Conservation (phyloP, 2,113 vertebrate genomes). For the Macrotis lagotis region DNA sequence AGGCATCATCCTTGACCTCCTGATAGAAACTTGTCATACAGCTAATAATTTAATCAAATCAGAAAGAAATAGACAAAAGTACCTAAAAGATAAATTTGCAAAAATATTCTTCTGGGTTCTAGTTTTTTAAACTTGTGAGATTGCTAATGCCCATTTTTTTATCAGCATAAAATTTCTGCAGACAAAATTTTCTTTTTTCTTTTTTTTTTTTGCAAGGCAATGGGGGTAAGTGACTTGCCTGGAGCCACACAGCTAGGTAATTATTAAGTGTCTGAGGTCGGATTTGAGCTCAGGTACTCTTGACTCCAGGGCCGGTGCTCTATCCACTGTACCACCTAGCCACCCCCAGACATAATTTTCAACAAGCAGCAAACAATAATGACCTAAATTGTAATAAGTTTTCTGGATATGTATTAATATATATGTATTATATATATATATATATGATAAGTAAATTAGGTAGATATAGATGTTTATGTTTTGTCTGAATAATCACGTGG, state of each 20-base stretch:
- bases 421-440: too few relatives aligned
- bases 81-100: background rate
- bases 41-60: conserved; percentile 11
- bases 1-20: too few relatives aligned
- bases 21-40: background rate
- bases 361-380: conserved; percentile 56
- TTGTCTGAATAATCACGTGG: conserved; percentile 79
- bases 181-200: conserved; percentile 17
- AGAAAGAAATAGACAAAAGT: conserved; percentile 16
- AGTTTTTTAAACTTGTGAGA: background rate
- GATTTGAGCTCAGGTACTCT: too few relatives aligned
- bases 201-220: too few relatives aligned
- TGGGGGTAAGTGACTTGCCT: too few relatives aligned
- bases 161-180: conserved; percentile 63
- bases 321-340: too few relatives aligned
- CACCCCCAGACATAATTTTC: conserved; percentile 49
- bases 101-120: background rate
- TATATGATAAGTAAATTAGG: too few relatives aligned
- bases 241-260: too few relatives aligned
- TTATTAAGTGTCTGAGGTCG: too few relatives aligned
- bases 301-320: too few relatives aligned
- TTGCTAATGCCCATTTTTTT: background rate
- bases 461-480: too few relatives aligned
- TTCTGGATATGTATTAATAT: conserved; percentile 80
- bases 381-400: conserved; percentile 64